A percentile compares a stretch with the other conserved stretches of the same genome.
These are phyloP conservation scores for roundworm (Caenorhabditis elegans) DNA, from an alignment of 1,140 invertebrate genomes.

Conservation along the genomic window WBcel235 BX284604.4:10148001-10148500, in stretches of 20 bases:
- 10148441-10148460: constrained; percentile 31
- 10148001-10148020: constrained; percentile 26
- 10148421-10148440: constrained; percentile 14
- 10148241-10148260: constrained; percentile 33
- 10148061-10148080: constrained; percentile 16
- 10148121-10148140: background rate
- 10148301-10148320: constrained; percentile 40
- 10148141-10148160: constrained; percentile 40
- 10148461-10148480: constrained; percentile 48
- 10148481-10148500: no score
- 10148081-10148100: constrained; percentile 19
- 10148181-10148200: constrained; percentile 45
- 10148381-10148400: background rate
- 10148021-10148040: constrained; percentile 48
- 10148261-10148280: constrained; percentile 41
- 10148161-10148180: constrained; percentile 41
- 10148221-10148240: no score
- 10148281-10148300: constrained; percentile 47
- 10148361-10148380: background rate
- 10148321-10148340: constrained; percentile 46
- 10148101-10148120: background rate
- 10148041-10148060: constrained; percentile 9
- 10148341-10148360: constrained; percentile 45
- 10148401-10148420: background rate
- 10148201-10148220: constrained; percentile 46